Percentiles rank a stretch among this genome's conserved stretches.
Conservation (phyloP, 2,113 vertebrate species). For the Muntiacus reevesi region DNA sequence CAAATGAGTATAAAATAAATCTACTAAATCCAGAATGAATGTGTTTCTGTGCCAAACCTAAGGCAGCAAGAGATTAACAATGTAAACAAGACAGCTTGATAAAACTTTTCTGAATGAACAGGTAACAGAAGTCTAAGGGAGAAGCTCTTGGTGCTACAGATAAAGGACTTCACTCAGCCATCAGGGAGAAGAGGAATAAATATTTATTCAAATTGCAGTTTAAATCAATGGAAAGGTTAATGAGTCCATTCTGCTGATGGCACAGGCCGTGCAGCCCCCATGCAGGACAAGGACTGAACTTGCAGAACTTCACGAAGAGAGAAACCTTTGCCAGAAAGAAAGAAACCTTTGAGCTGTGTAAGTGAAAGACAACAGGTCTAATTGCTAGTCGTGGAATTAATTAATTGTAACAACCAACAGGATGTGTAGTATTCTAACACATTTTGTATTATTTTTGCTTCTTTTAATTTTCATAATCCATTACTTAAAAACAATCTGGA, state of each 20-base stretch:
- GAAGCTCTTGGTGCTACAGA: neutral
- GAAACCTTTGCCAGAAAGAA: neutral
- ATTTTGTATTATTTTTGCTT: slow-evolving; percentile 22
- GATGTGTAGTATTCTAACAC: neutral
- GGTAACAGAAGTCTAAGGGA: slow-evolving; percentile 19
- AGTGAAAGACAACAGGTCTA: neutral
- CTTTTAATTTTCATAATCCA: neutral
- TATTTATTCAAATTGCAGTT: neutral
- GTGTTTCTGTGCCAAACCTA: neutral
- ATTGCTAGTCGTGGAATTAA: neutral
- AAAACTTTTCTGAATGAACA: neutral
- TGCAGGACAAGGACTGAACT: neutral
- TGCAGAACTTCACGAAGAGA: neutral
- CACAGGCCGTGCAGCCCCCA: too few species aligned
- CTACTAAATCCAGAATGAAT: neutral
- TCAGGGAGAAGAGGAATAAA: neutral
- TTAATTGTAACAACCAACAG: slow-evolving; percentile 13
- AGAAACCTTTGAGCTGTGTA: neutral
- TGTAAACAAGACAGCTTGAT: neutral
- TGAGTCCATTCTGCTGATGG: neutral
- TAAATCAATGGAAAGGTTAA: slow-evolving; percentile 7
- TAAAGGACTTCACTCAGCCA: slow-evolving; percentile 34
- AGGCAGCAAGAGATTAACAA: neutral
- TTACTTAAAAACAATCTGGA: neutral
- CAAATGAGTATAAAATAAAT: neutral